phyloP scores from a whole-genome alignment of 2,888 invertebrate species.

The Drosophila aldrichi region DNA sequence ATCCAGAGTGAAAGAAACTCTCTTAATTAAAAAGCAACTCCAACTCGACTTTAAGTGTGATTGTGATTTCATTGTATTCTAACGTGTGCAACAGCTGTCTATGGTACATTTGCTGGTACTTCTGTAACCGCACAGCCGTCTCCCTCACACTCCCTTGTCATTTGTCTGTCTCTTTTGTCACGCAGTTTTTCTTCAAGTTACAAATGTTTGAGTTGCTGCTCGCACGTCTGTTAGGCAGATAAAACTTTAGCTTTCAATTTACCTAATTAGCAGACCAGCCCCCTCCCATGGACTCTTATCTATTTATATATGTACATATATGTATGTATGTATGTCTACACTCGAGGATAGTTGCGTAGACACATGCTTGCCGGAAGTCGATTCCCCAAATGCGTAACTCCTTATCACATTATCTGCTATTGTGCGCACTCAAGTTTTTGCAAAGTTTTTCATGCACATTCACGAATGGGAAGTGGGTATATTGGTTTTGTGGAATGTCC shows the following conservation, averaged over 20 bases:
- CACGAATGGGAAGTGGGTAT: too few species aligned
- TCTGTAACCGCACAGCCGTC: background rate
- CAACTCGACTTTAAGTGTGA: background rate
- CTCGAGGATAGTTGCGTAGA: constrained; percentile 18
- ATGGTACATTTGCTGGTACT: background rate
- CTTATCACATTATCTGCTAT: constrained; percentile 65
- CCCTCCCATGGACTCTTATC: too few species aligned
- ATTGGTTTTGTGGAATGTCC: too few species aligned
- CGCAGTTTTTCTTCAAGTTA: constrained; percentile 9
- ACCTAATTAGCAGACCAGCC: constrained; percentile 62
- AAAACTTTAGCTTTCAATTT: constrained; percentile 72
- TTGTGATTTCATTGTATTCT: background rate
- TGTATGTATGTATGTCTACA: background rate
- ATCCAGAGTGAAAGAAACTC: background rate
- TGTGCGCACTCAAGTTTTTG: constrained; percentile 54
- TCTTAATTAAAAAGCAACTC: constrained; percentile 9
- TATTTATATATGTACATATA: background rate
- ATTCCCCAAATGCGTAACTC: constrained; percentile 36
- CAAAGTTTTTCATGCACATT: constrained; percentile 23
- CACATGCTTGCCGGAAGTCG: constrained; percentile 23
- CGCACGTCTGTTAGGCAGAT: constrained; percentile 17
- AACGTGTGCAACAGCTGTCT: constrained; percentile 6
- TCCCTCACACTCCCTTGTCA: background rate
- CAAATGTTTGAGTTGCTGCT: constrained; percentile 24
- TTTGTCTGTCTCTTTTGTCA: constrained; percentile 12